Evolutionary conservation across 2,113 vertebrate species (phyloP).

Genomic region (Arenaria interpres): DNA sequence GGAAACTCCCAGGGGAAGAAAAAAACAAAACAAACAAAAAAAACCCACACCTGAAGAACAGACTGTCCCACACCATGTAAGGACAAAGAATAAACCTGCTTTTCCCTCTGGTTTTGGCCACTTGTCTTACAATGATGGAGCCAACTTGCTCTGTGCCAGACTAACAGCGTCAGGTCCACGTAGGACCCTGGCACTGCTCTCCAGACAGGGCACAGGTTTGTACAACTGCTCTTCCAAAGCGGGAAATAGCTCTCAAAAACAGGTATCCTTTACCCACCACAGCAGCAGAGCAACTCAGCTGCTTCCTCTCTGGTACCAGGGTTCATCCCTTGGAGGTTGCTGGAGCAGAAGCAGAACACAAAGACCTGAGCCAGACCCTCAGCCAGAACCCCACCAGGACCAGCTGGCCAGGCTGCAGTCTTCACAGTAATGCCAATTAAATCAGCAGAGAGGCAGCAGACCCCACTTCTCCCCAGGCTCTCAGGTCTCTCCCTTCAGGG

Average conservation of each 20-base stretch:
- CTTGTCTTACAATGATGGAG: not conserved
- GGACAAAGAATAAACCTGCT: not conserved
- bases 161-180: rapidly evolving
- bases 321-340: rapidly evolving
- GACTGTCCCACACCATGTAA: not conserved
- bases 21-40: too few relatives aligned
- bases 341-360: not conserved
- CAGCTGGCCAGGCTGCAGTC: not conserved
- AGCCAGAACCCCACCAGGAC: too few relatives aligned
- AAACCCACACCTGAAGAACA: not conserved
- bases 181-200: not conserved
- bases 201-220: not conserved
- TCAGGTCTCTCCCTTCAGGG: rapidly evolving
- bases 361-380: not conserved
- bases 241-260: not conserved
- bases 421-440: not conserved
- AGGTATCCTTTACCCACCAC: not conserved
- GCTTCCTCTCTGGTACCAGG: not conserved
- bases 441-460: not conserved
- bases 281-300: not conserved
- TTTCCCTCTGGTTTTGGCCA: not conserved
- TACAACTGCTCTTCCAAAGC: not conserved
- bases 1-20: not conserved
- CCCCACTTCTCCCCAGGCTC: not conserved
- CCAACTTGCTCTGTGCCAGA: not conserved